Evolutionary conservation across 2,888 invertebrate species (phyloP), one percentile per base, ranked within the genome.

Genomic region (Drosophila cracens): DNA sequence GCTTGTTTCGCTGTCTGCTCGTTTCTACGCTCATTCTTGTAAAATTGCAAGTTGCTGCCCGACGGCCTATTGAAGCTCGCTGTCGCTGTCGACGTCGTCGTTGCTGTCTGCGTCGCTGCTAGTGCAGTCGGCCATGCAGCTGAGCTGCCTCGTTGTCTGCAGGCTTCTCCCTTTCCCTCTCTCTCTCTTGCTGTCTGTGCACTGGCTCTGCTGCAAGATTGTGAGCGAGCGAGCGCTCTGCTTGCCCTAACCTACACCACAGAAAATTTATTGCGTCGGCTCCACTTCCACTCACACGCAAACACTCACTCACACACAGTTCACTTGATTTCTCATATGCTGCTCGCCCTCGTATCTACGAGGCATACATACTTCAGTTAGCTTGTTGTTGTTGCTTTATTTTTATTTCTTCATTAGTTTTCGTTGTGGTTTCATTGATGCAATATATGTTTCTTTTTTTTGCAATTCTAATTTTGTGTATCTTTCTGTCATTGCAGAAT

Each of bases 161-260:
- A 46, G 46, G 25, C 46, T 25, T 49, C 54, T 51, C 21, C 25
- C 51, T 59, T 36, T 48, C 38, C 25, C 60, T 40, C 36, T 58
- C 60, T 21, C 43, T 43, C 33, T 27, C 58, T 46, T 29, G 27
- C 7, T 52, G 31, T 21, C 7, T 18, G 11, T 25, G 54, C 36
- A 46, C n/a, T 10, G 10, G 27, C 34, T 31, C 48, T 36, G 43
- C 27, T 54, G 46, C 64, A 40, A 18, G 52, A 38, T 31, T 54
- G 60, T 65, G 76, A 21, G 60, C 21, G 53, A 51, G 59, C 69
- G 70, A 61, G 67, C 53, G 53, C 65, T 62, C 67, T 82, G 72
- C 70, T 77, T 77, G 71, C 89, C 85, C 87, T 85, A 85, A 85
- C 85, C 85, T 85, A 87, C 84, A 83, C 89, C 82, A 85, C 89